Evolutionary conservation across 2,113 vertebrate species (phyloP).

Genomic region (Eurystomus gularis): DNA sequence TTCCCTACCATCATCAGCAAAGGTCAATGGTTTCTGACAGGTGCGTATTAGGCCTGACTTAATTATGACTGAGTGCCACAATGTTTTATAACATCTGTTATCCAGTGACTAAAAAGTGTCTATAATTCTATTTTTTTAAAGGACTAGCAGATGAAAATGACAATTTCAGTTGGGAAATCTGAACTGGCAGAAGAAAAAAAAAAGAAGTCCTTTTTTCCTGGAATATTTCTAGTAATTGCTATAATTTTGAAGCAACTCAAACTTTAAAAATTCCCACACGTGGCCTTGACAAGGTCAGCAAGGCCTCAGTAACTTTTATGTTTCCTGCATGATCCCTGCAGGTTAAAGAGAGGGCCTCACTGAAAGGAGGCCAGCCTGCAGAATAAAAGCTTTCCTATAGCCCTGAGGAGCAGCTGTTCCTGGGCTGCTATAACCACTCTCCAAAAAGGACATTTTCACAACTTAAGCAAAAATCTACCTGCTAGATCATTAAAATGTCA

Average conservation of each 20-base stretch:
- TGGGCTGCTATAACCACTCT: conserved; percentile 3
- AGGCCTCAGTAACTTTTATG: conserved; percentile 75
- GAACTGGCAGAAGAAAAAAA: conserved; percentile 45
- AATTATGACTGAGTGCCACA: conserved; percentile 53
- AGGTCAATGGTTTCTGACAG: conserved; percentile 79
- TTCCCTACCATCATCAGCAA: conserved; percentile 71
- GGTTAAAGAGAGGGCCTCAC: conserved; percentile 65
- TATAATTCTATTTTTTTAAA: conserved; percentile 62
- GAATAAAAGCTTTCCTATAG: conserved; percentile 67
- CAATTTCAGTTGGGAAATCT: conserved; percentile 61
- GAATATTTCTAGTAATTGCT: conserved; percentile 91
- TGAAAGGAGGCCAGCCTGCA: conserved; percentile 56
- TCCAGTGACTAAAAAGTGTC: conserved; percentile 50
- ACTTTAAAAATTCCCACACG: conserved; percentile 89
- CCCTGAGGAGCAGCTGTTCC: conserved; percentile 56
- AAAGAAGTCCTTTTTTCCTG: conserved; percentile 72
- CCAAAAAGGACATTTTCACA: background rate
- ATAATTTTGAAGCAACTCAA: conserved; percentile 91
- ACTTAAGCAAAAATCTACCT: conserved; percentile 20
- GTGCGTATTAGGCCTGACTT: conserved; percentile 75
- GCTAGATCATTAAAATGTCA: conserved; percentile 1
- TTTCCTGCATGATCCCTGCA: conserved; percentile 68
- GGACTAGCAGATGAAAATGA: conserved; percentile 75
- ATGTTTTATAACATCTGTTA: conserved; percentile 70
- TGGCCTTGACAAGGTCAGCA: conserved; percentile 86